Base-by-base conservation (phyloP, 2,113 vertebrate genomes). In the Nothoprocta pentlandii region DNA sequence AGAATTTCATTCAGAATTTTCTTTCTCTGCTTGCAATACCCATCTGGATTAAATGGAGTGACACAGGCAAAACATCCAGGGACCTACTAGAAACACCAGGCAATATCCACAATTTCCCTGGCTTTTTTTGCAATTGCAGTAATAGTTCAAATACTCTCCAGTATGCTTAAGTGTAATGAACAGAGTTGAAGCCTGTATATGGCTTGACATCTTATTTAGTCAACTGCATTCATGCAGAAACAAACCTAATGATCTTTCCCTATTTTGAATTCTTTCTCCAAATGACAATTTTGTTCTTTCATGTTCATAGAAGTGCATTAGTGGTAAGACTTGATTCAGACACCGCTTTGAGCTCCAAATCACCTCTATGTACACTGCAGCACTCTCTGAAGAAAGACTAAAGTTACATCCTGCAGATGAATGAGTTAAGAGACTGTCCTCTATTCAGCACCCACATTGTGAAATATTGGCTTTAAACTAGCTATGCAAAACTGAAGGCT, bases 101-200 rank as follows among this genome's bases (percentile, higher is more conserved):
- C 28, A 42, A 68, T 30, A 47, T 12, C 3, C 2, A 20, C 30
- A 4, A 1, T 11, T 32, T 81, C 70, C 41, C 30, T n/a, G 41
- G 53, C 44, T 49, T 32, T 34, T 49, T 85, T 69, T 61, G 30
- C 63, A 66, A 8, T 1, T 39, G 46, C 42, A 62, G 6, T n/a
- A 53, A 32, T 1, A 10, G 16, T 61, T 42, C 46, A 41, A 47
- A 47, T 11, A 6, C n/a, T 75, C 2, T 69, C 34, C 56, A 47
- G 12, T 46, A 51, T 1, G 4, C 16, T 4, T 9, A 22, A 39
- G 19, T 9, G 20, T n/a, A 78, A 41, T 0, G 11, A 75, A 59
- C n/a, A 26, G 7, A 7, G 56, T 10, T 68, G 32, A 87, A 87
- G 17, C 20, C 32, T 26, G 47, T 54, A 56, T 76, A 71, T 7